phyloP scores from a whole-genome alignment of 2,113 vertebrate species.

The Cyphomyrus discorhynchus region DNA sequence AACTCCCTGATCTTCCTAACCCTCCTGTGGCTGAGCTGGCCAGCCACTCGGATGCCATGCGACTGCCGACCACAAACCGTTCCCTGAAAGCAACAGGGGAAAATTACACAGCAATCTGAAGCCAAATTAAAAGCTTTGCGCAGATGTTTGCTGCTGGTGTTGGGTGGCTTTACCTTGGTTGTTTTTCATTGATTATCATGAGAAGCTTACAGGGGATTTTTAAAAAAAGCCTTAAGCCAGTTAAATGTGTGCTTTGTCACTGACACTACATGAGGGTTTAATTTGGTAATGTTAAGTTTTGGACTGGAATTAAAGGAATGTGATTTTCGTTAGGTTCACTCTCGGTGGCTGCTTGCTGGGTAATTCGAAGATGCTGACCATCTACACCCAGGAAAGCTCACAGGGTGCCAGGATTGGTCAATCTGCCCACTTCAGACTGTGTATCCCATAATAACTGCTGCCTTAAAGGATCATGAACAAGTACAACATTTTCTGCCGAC shows the following conservation, averaged over 20 bases:
- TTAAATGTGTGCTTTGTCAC: neutral
- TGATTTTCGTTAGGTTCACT: neutral
- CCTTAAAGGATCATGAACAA: neutral
- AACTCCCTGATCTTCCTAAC: neutral
- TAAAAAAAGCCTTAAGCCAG: neutral
- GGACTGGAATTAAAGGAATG: neutral
- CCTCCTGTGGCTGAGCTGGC: neutral
- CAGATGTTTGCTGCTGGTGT: conserved; percentile 6
- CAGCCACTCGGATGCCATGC: neutral
- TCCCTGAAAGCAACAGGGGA: neutral
- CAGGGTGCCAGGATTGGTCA: neutral
- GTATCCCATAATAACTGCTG: conserved; percentile 10
- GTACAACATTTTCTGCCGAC: neutral
- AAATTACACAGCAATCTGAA: conserved; percentile 7
- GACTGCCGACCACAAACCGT: neutral
- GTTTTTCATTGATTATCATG: conserved; percentile 1
- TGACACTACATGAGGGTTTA: neutral
- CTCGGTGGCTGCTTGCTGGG: neutral
- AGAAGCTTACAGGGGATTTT: neutral
- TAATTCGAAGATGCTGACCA: neutral
- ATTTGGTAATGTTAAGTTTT: neutral
- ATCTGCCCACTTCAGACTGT: neutral
- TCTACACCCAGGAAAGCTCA: neutral
- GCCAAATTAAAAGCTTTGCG: neutral
- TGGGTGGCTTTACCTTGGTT: neutral